phyloP scores from a whole-genome alignment of 2,113 vertebrate species.

The Genyomyrus donnyi region DNA sequence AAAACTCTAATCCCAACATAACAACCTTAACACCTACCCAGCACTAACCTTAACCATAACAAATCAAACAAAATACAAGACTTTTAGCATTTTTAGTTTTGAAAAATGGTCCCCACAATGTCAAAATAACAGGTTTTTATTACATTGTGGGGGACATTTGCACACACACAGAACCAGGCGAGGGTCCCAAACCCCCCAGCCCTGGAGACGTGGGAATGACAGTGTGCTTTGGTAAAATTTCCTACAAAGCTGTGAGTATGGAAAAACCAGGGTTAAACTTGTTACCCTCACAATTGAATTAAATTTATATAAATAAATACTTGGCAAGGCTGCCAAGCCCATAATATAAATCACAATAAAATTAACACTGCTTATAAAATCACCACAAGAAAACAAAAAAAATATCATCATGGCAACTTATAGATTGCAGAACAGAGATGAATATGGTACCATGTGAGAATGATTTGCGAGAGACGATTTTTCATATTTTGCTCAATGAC shows the following conservation, averaged over 20 bases:
- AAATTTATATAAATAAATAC: neutral
- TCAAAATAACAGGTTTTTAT: neutral
- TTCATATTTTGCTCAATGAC: conserved; percentile 40
- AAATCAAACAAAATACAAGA: neutral
- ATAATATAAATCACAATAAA: conserved; percentile 1
- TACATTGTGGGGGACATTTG: neutral
- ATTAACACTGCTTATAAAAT: conserved; percentile 3
- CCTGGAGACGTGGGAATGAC: neutral
- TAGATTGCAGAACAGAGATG: conserved; percentile 6
- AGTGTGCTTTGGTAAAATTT: neutral
- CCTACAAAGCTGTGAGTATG: neutral
- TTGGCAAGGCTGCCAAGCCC: neutral
- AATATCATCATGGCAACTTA: neutral
- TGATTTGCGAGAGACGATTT: conserved; percentile 31
- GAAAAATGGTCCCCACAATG: neutral
- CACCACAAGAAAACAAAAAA: conserved; percentile 1
- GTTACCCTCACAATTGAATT: neutral
- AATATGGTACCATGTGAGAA: conserved; percentile 34
- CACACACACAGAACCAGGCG: neutral
- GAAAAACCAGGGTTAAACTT: neutral
- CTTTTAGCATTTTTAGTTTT: neutral
- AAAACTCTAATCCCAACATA: neutral
- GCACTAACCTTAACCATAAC: neutral
- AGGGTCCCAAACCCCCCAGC: neutral
- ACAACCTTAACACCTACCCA: neutral